A percentile compares a stretch with the other conserved stretches of the same genome.
phyloP scores from a whole-genome alignment of 2,888 invertebrate genomes.

The Elaeidobius kamerunicus region DNA sequence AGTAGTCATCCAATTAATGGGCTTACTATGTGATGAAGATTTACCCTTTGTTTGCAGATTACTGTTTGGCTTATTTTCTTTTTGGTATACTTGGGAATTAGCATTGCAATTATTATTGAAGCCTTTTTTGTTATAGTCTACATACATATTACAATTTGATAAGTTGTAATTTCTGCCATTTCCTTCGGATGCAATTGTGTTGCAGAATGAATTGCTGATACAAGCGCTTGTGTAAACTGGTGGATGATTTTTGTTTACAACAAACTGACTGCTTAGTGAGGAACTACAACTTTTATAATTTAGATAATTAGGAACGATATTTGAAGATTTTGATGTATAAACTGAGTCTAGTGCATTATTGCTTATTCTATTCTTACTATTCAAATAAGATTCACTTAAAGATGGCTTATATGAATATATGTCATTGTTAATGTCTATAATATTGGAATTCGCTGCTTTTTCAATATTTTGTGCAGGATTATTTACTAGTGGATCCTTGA shows the following conservation, averaged over 20 bases:
- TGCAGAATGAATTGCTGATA: conserved; percentile 42
- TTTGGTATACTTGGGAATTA: conserved; percentile 23
- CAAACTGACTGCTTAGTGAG: conserved; percentile 17
- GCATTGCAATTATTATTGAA: conserved; percentile 28
- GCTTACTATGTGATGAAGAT: conserved; percentile 45
- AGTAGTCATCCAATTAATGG: conserved; percentile 63
- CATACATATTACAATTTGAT: conserved; percentile 43
- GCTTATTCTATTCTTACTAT: conserved; percentile 4
- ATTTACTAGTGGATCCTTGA: not conserved
- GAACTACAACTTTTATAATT: conserved; percentile 12
- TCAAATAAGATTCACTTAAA: conserved; percentile 10
- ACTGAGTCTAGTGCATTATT: not conserved
- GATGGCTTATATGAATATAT: conserved; percentile 8
- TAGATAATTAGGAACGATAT: conserved; percentile 10
- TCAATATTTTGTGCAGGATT: not conserved
- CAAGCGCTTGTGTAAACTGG: conserved; percentile 43
- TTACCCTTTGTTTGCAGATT: conserved; percentile 15
- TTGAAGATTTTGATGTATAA: conserved; percentile 8
- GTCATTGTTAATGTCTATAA: conserved; percentile 9
- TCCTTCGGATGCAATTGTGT: conserved; percentile 34
- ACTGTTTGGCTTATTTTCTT: no score
- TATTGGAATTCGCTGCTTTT: not conserved
- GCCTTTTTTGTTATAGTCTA: conserved; percentile 35
- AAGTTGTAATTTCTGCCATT: conserved; percentile 18
- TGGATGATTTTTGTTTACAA: conserved; percentile 41